Evolutionary conservation across 2,888 invertebrate species (phyloP).

Genomic region (Sarcophaga carnaria): DNA sequence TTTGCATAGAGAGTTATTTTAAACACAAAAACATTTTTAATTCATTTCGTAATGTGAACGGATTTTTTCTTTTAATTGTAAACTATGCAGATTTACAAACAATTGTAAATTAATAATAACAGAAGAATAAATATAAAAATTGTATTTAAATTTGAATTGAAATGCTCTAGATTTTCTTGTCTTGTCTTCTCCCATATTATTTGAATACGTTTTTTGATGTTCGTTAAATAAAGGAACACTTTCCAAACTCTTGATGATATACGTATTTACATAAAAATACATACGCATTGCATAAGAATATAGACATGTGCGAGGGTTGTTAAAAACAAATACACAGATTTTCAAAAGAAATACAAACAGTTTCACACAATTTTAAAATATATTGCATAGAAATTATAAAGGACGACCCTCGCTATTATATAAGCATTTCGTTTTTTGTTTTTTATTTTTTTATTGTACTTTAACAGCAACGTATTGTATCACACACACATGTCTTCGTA

Average conservation of each 20-base stretch:
- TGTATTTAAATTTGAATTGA: background rate
- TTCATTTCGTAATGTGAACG: too few species aligned
- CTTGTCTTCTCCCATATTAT: background rate
- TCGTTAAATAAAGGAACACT: slow-evolving; percentile 19
- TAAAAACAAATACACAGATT: background rate
- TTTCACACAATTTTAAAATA: background rate
- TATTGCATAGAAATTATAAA: background rate
- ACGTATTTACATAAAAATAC: background rate
- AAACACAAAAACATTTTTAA: too few species aligned
- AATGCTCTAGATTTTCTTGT: background rate
- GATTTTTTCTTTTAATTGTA: too few species aligned
- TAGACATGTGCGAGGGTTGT: background rate
- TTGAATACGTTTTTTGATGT: background rate
- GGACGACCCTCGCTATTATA: background rate
- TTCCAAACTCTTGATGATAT: background rate
- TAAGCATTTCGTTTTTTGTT: too few species aligned
- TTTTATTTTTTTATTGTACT: too few species aligned
- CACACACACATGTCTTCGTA: too few species aligned
- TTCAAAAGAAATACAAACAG: background rate
- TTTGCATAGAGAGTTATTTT: too few species aligned
- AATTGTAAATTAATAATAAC: background rate
- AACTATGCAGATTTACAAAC: background rate
- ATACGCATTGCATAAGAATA: background rate
- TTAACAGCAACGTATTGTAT: too few species aligned
- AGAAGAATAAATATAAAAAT: background rate